Conservation (phyloP, 2,797 vertebrate species). For the Coreius guichenoti region DNA sequence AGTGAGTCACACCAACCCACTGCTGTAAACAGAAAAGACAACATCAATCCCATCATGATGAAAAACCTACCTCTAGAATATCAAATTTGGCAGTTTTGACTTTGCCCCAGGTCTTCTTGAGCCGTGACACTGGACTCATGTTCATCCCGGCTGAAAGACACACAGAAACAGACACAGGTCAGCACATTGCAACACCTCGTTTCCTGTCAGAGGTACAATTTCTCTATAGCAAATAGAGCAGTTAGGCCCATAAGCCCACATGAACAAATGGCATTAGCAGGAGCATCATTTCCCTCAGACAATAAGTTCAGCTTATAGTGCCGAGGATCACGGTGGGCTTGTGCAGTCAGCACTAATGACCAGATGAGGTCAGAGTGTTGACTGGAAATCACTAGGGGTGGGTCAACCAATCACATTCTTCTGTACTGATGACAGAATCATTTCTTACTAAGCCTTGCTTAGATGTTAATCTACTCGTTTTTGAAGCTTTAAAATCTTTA, state of each 20-base stretch:
- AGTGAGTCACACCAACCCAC: constrained; percentile 21
- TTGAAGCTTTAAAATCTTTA: neutral
- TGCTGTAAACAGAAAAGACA: constrained; percentile 20
- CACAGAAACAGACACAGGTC: constrained; percentile 58
- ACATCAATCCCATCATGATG: neutral
- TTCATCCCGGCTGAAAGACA: constrained; percentile 91
- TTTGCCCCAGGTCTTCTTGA: constrained; percentile 97
- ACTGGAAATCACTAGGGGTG: constrained; percentile 28
- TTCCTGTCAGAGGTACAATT: constrained; percentile 51
- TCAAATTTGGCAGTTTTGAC: constrained; percentile 95
- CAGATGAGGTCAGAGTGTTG: constrained; percentile 52
- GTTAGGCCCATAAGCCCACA: neutral
- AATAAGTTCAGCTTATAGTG: constrained; percentile 68
- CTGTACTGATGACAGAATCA: constrained; percentile 39
- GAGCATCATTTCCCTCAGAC: constrained; percentile 51
- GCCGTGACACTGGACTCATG: constrained; percentile 92
- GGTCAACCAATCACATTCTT: constrained; percentile 32
- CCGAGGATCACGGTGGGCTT: constrained; percentile 25
- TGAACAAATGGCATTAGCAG: constrained; percentile 60
- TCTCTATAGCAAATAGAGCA: constrained; percentile 28
- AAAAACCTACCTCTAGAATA: constrained; percentile 85
- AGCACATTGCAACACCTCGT: constrained; percentile 58
- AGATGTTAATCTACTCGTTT: neutral
- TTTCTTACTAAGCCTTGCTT: constrained; percentile 24
- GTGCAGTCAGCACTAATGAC: constrained; percentile 49